phyloP scores from a whole-genome alignment of 2,113 vertebrate genomes.

The Meleagris gallopavo region DNA sequence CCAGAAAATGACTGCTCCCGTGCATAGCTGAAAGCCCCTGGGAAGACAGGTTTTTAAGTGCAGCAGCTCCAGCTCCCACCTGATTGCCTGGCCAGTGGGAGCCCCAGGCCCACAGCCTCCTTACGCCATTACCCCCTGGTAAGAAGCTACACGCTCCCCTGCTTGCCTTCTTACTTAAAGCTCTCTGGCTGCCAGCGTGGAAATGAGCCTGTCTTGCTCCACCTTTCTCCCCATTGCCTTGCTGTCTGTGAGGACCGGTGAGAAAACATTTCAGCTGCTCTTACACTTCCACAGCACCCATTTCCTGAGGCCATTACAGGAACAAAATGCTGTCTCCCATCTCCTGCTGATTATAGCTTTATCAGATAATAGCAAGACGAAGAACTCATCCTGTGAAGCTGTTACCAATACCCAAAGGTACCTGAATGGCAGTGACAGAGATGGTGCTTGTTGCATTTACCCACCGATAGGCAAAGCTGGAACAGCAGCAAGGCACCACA shows the following conservation, averaged over 20 bases:
- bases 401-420: not conserved
- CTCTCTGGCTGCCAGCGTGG: not conserved
- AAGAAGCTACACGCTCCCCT: not conserved
- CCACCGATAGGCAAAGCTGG: not conserved
- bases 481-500: not conserved
- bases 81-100: constrained; percentile 19
- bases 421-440: not conserved
- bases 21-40: not conserved
- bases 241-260: not conserved
- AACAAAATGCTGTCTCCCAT: constrained; percentile 1
- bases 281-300: constrained; percentile 25
- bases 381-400: constrained; percentile 33
- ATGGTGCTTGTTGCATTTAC: not conserved
- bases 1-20: not conserved
- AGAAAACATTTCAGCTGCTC: constrained; percentile 42
- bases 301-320: constrained; percentile 5
- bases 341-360: constrained; percentile 11
- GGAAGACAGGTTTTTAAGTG: constrained; percentile 27
- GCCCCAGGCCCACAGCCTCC: not conserved
- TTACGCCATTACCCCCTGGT: constrained; percentile 4
- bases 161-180: not conserved
- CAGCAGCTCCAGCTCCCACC: not conserved
- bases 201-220: constrained; percentile 24
- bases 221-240: constrained; percentile 18
- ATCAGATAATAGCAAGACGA: constrained; percentile 24